Evolutionary conservation across 2,888 invertebrate genomes (phyloP).

Genomic region (Aphodius granarius): DNA sequence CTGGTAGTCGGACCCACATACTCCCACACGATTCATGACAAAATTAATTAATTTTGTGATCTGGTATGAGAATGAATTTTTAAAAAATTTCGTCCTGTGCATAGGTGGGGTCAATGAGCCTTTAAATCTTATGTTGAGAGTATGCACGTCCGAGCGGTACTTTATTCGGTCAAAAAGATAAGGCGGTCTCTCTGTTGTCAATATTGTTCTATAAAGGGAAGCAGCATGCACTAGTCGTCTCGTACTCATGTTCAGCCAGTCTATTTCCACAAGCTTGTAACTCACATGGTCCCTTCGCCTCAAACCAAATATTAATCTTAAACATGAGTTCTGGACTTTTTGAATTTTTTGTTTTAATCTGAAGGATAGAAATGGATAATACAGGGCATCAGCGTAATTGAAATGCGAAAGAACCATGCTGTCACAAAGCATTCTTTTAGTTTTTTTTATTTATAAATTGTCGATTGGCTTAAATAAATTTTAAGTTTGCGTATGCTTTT

Average conservation of each 20-base stretch:
- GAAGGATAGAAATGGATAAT: neutral
- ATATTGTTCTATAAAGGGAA: slow-evolving; percentile 15
- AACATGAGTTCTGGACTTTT: slow-evolving; percentile 15
- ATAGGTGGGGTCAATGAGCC: neutral
- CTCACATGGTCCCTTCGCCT: slow-evolving; percentile 2
- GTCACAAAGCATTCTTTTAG: slow-evolving; percentile 3
- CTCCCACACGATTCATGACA: too few species aligned
- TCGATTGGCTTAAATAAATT: neutral
- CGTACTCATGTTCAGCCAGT: slow-evolving; percentile 15
- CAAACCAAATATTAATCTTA: slow-evolving; percentile 16
- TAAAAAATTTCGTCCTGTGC: slow-evolving; percentile 6
- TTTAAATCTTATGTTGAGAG: slow-evolving; percentile 16
- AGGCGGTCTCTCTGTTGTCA: slow-evolving; percentile 2
- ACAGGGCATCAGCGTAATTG: slow-evolving; percentile 9
- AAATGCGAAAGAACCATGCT: slow-evolving; percentile 1
- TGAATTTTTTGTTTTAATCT: slow-evolving; percentile 8
- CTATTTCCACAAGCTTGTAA: slow-evolving; percentile 1
- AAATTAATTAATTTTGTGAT: too few species aligned
- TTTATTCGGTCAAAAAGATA: slow-evolving; percentile 11
- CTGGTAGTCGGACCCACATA: too few species aligned
- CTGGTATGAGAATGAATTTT: slow-evolving; percentile 11
- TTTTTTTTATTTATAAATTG: neutral
- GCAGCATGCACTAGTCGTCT: slow-evolving; percentile 4
- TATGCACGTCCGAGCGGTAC: slow-evolving; percentile 9
- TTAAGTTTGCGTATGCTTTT: slow-evolving; percentile 1